Evolutionary conservation across 2,797 vertebrate species (phyloP).

Genomic region (Yasuhikotakia modesta): DNA sequence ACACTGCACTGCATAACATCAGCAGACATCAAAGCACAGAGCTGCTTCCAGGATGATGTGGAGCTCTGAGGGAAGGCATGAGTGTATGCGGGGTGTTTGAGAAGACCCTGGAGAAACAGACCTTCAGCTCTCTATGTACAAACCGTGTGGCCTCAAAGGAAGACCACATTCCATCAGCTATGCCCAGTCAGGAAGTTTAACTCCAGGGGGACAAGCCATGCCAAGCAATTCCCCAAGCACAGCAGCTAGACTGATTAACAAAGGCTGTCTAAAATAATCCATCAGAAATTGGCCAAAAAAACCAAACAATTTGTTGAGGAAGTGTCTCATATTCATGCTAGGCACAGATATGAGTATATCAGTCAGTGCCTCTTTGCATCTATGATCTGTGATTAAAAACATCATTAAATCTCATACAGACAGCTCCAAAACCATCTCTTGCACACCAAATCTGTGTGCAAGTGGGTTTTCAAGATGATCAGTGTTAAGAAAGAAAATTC

Average conservation of each 20-base stretch:
- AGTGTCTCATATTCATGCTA: neutral
- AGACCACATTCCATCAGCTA: slow-evolving; percentile 26
- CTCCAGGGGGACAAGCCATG: neutral
- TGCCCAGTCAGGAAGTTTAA: slow-evolving; percentile 34
- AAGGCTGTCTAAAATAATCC: neutral
- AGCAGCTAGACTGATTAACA: neutral
- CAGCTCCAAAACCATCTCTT: neutral
- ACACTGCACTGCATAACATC: slow-evolving; percentile 43
- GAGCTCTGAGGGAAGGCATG: slow-evolving; percentile 13
- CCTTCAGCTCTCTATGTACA: slow-evolving; percentile 49
- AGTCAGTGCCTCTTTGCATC: neutral
- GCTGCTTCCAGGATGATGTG: slow-evolving; percentile 11
- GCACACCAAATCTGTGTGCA: neutral
- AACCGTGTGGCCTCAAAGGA: slow-evolving; percentile 37
- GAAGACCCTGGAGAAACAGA: slow-evolving; percentile 22
- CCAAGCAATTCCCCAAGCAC: neutral
- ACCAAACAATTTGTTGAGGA: slow-evolving; percentile 4
- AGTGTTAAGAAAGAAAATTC: neutral
- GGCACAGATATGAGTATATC: neutral
- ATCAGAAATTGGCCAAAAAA: slow-evolving; percentile 12
- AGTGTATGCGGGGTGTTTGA: slow-evolving; percentile 3
- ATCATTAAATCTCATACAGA: neutral
- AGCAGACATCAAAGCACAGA: slow-evolving; percentile 48
- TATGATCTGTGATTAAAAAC: neutral
- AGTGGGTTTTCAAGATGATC: neutral